phyloP scores from a whole-genome alignment of 1,140 invertebrate species.

The Cotesia glomerata region DNA sequence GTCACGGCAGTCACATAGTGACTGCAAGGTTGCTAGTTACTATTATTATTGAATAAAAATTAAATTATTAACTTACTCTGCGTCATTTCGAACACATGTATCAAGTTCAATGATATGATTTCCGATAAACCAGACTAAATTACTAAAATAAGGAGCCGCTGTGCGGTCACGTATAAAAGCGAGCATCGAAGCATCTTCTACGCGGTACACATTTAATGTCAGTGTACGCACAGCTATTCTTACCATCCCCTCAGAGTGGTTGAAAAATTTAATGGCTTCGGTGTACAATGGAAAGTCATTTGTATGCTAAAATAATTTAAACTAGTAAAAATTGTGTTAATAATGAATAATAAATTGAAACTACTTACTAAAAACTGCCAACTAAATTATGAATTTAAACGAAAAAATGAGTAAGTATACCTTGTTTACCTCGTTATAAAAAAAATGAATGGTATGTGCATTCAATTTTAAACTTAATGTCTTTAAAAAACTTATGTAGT shows the following conservation, averaged over 20 bases:
- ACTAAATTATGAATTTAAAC: constrained; percentile 8
- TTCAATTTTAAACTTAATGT: constrained; percentile 98
- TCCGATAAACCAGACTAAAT: constrained; percentile 99
- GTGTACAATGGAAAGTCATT: constrained; percentile 99
- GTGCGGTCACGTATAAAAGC: constrained; percentile 95
- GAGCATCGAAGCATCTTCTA: constrained; percentile 95
- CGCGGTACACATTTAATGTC: constrained; percentile 95
- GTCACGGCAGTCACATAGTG: too few relatives aligned
- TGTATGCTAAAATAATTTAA: constrained; percentile 79
- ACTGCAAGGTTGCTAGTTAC: neutral
- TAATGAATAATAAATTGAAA: neutral
- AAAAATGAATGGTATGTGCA: constrained; percentile 98
- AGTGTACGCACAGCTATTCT: constrained; percentile 97
- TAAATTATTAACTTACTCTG: constrained; percentile 76
- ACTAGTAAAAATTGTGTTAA: neutral
- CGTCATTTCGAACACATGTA: constrained; percentile 91
- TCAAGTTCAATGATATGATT: constrained; percentile 97
- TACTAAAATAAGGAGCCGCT: constrained; percentile 96
- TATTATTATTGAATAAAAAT: too few relatives aligned
- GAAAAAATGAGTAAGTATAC: constrained; percentile 42
- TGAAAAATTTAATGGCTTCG: constrained; percentile 99
- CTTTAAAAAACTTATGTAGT: constrained; percentile 99
- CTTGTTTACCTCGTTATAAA: constrained; percentile 95
- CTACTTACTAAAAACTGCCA: neutral
- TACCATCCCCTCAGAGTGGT: constrained; percentile 98